Evolutionary conservation across 2,797 vertebrate genomes (phyloP), one percentile per base, ranked within the genome.

Genomic region (Cygnus olor): DNA sequence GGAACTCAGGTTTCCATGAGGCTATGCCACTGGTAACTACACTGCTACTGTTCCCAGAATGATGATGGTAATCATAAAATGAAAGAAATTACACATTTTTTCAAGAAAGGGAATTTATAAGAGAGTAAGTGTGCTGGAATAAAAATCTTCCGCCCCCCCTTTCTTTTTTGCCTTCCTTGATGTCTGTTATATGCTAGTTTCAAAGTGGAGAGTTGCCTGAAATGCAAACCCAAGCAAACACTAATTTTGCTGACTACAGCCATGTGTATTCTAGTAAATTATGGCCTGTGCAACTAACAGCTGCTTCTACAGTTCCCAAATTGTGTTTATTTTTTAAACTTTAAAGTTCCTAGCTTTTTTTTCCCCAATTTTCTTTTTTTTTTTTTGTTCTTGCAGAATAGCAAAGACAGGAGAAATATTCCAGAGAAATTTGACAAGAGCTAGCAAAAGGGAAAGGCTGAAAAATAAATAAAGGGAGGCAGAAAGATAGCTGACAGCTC

Each of bases 211-310:
- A 94, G 63, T 53, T 88, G 76, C 84, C 88, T 93, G 79, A 95
- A 96, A 95, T 89, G 96, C 95, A 95, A 95, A 95, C 91, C 51
- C 81, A 90, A 95, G 94, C 76, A 95, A 96, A 95, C 65, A 47
- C 58, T 97, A 96, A 96, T 96, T 96, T 96, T 96, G 96, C 95
- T 97, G 96, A 97, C 93, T 93, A 83, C 88, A 92, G 84, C 16
- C 79, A 25, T 94, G 81, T 90, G 86, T 72, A 94, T 96, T 92
- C 86, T 94, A 92, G 95, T 90, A 96, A 96, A 97, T 95, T 92
- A 94, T 60, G 90, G 90, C 22, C 73, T 95, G 58, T 87, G 73
- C 72, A 76, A 91, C 93, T 95, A 96, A 73, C 93, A 96, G 56
- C 89, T 96, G 86, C 88, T 93, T 94, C 88, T 93, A 94, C 69